These are phyloP conservation scores for Solenopsis fugax DNA, from an alignment of 1,140 invertebrate genomes.

Conservation along the genomic window DNA sequence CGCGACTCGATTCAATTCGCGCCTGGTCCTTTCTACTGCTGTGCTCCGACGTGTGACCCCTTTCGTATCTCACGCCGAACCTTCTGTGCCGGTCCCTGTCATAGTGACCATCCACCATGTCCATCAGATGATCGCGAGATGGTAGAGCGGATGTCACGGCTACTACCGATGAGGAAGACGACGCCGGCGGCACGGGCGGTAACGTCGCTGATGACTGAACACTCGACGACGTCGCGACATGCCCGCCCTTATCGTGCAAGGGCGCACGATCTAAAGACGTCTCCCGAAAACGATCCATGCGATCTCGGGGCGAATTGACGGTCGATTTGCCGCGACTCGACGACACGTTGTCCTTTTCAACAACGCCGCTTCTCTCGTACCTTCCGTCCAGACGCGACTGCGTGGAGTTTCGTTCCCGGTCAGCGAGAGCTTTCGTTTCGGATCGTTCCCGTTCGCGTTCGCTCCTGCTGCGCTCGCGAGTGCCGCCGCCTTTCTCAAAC, in stretches of 20 bases:
- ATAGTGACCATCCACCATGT: constrained; percentile 74
- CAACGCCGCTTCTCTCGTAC: constrained; percentile 76
- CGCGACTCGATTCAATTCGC: constrained; percentile 60
- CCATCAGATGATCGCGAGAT: constrained; percentile 76
- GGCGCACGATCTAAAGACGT: constrained; percentile 78
- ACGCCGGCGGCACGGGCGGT: constrained; percentile 51
- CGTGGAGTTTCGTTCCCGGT: constrained; percentile 79
- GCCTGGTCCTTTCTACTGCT: constrained; percentile 79
- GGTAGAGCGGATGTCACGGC: constrained; percentile 36
- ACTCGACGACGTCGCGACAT: constrained; percentile 50
- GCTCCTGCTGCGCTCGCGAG: constrained; percentile 79
- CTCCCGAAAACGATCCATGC: constrained; percentile 80
- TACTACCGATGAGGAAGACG: constrained; percentile 63
- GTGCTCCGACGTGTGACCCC: constrained; percentile 76
- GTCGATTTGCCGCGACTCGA: constrained; percentile 68
- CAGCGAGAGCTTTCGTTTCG: constrained; percentile 77
- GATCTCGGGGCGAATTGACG: constrained; percentile 78
- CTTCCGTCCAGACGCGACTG: constrained; percentile 79
- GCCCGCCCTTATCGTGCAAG: constrained; percentile 77
- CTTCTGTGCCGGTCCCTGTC: constrained; percentile 82
- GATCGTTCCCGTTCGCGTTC: constrained; percentile 83
- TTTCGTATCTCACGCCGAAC: constrained; percentile 80
- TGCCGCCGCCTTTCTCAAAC: constrained; percentile 74
- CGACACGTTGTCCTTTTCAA: constrained; percentile 77
- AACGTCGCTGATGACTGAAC: constrained; percentile 41